These are phyloP conservation scores for Plagiodera versicolora DNA, from an alignment of 2,888 invertebrate species.

Conservation along the genomic window DNA sequence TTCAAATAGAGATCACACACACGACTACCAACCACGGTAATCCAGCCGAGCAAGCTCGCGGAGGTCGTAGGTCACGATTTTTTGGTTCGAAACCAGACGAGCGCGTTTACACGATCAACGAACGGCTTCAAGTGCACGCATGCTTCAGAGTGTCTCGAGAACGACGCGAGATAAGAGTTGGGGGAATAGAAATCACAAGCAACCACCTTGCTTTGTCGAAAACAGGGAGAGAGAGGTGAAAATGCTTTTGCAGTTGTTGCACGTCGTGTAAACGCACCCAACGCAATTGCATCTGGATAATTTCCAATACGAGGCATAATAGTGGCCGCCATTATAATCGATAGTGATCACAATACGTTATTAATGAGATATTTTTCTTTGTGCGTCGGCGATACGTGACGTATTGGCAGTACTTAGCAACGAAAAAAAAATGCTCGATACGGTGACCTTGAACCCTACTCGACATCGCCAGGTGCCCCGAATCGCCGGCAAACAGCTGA, in stretches of 20 bases:
- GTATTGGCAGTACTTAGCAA: background rate
- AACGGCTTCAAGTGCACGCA: background rate
- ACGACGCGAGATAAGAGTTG: too few relatives aligned
- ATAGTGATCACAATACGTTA: conserved; percentile 36
- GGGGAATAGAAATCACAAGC: too few relatives aligned
- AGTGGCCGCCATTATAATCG: conserved; percentile 15
- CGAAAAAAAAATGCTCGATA: background rate
- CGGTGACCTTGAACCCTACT: too few relatives aligned
- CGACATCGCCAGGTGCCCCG: too few relatives aligned
- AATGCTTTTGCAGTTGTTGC: too few relatives aligned
- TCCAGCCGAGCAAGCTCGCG: conserved; percentile 31
- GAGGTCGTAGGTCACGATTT: conserved; percentile 24
- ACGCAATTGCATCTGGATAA: conserved; percentile 20
- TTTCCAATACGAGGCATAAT: conserved; percentile 4
- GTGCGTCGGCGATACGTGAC: conserved; percentile 25
- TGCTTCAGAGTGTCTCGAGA: too few relatives aligned
- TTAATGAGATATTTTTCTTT: conserved; percentile 30
- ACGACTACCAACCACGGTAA: conserved; percentile 26
- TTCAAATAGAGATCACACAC: conserved; percentile 28
- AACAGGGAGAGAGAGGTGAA: too few relatives aligned
- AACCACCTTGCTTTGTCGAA: too few relatives aligned
- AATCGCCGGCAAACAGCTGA: too few relatives aligned
- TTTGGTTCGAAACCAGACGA: conserved; percentile 10
- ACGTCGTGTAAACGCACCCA: conserved; percentile 9
- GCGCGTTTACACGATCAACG: background rate